Evolutionary conservation across 2,113 vertebrate genomes (phyloP), one percentile per base, ranked within the genome.

Genomic region (Microcebus ravelobensis): DNA sequence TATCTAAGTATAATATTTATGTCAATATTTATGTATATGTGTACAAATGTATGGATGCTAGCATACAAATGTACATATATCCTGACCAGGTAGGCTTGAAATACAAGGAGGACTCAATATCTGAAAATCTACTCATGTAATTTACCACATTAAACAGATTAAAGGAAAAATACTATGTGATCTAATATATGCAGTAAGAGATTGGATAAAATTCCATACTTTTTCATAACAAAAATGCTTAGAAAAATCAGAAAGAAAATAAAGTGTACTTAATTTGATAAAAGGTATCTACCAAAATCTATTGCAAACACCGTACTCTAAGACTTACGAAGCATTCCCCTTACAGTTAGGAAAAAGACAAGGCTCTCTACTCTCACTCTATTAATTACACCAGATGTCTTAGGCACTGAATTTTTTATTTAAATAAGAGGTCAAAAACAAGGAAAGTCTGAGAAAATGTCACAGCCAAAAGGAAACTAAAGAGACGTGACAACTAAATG

Each of bases 81-180:
- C 55, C 82, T 84, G 12, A 71, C 52, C 17, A 70, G 20, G 34
- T 68, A n/a, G 18, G 18, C 29, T 81, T 90, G 86, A 96, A 81
- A 87, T 52, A 6, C 25, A 90, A 92, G 29, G 21, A 68, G 2
- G 39, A 20, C 73, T 89, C 85, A 92, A 21, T 84, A 92, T 80
- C n/a, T 87, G 67, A 90, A 93, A 73, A 93, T 76, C 42, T 63
- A 71, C 36, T 93, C 21, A 93, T 52, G 20, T 91, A 91, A 77
- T 79, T 91, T 48, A 85, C 18, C 57, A 95, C 25, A 95, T 74
- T 86, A 48, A 90, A 27, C 29, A 82, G 34, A 94, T 45, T 59
- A 91, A 63, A 84, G 11, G 59, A 83, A 39, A 67, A 95, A 96
- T 79, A 31, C 8, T 83, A 23, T 45, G 48, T 92, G 50, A 82